Percentiles rank a stretch among this genome's conserved stretches.
These are phyloP conservation scores for Drosophila pseudotalamancana DNA, from an alignment of 2,888 invertebrate species.

Conservation along the genomic window DNA sequence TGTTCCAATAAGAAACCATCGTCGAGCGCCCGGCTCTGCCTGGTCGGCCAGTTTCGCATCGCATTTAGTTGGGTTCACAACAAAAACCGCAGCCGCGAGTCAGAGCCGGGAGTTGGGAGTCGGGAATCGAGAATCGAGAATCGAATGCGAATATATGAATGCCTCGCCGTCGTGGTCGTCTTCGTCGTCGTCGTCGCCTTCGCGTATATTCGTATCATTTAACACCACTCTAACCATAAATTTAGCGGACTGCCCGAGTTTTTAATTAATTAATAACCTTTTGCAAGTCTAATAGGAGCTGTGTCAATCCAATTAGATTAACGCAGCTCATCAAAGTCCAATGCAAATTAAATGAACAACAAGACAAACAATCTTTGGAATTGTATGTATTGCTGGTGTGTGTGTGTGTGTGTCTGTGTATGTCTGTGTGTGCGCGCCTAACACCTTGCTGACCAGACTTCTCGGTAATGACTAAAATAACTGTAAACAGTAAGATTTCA, in stretches of 20 bases:
- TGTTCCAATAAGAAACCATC: conserved; percentile 71
- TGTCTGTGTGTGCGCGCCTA: conserved; percentile 16
- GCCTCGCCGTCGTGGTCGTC: conserved; percentile 11
- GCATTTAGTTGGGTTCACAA: conserved; percentile 84
- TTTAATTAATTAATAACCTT: conserved; percentile 46
- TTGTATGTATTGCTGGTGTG: conserved; percentile 8
- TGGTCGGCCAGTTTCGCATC: conserved; percentile 82
- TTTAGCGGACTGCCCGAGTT: conserved; percentile 23
- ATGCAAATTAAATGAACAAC: conserved; percentile 13
- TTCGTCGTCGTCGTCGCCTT: conserved; percentile 7
- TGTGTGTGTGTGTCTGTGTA: conserved; percentile 1
- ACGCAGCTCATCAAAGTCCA: conserved; percentile 11
- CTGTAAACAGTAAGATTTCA: conserved; percentile 10
- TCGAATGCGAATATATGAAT: conserved; percentile 30
- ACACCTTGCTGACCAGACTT: conserved; percentile 55
- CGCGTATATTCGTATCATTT: conserved; percentile 22
- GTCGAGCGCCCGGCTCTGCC: conserved; percentile 55
- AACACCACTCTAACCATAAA: conserved; percentile 35
- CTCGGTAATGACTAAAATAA: conserved; percentile 21
- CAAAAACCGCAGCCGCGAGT: conserved; percentile 74
- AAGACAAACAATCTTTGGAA: conserved; percentile 10
- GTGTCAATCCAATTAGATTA: conserved; percentile 21
- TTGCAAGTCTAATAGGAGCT: conserved; percentile 10
- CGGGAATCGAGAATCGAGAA: conserved; percentile 29
- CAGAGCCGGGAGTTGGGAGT: conserved; percentile 36